Evolutionary conservation across 2,797 vertebrate species (phyloP).

Genomic region (Pantherophis alleghaniensis): DNA sequence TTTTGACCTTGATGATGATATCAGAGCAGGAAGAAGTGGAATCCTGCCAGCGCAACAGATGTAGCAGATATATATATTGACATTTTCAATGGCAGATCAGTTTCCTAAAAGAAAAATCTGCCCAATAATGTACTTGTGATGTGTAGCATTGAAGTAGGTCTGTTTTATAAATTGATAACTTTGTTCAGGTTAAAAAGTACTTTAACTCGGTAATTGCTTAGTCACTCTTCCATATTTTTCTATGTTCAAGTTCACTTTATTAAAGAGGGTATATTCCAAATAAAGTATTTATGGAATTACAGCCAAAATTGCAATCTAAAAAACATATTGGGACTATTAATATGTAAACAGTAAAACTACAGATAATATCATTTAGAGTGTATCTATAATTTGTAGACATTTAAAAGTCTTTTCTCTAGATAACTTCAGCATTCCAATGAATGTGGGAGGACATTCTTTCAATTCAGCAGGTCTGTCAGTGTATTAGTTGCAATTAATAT

Average conservation of each 20-base stretch:
- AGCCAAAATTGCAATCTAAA: not conserved
- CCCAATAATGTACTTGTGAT: not conserved
- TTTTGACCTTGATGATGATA: slow-evolving; percentile 12
- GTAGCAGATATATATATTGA: not conserved
- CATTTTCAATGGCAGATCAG: not conserved
- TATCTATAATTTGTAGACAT: not conserved
- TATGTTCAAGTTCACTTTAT: not conserved
- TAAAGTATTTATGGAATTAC: not conserved
- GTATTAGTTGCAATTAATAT: not conserved
- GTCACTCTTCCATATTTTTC: not conserved
- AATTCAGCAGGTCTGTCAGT: not conserved
- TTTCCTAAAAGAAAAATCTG: slow-evolving; percentile 6
- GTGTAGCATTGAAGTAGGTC: not conserved
- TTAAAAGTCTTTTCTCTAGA: not conserved
- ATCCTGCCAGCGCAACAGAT: not conserved
- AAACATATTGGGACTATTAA: not conserved
- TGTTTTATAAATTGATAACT: not conserved
- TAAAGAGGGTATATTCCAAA: not conserved
- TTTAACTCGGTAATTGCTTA: not conserved
- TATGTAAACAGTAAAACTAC: not conserved
- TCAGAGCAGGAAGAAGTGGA: not conserved
- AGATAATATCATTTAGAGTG: not conserved
- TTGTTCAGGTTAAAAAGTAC: not conserved
- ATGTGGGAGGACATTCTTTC: not conserved
- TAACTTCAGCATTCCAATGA: not conserved